Evolutionary conservation across 2,888 invertebrate species (phyloP).

Genomic region (Hydrotaea diabolus): DNA sequence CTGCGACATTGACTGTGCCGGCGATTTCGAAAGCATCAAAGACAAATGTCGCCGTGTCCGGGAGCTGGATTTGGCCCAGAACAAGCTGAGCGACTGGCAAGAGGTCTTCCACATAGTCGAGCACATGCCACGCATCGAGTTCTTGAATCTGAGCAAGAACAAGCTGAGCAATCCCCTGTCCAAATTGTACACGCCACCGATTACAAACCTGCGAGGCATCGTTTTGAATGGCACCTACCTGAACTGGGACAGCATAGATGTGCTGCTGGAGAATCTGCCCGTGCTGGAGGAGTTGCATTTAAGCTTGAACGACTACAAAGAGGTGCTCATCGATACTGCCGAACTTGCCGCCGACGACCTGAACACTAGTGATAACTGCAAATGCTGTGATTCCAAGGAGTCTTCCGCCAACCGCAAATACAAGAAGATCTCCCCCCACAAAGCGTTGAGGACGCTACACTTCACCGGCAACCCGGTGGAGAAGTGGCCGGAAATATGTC

Average conservation of each 20-base stretch:
- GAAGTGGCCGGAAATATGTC: constrained; percentile 91
- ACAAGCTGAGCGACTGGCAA: constrained; percentile 92
- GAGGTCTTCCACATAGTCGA: constrained; percentile 94
- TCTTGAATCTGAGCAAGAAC: constrained; percentile 96
- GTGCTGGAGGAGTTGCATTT: constrained; percentile 94
- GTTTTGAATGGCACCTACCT: constrained; percentile 94
- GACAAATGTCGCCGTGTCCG: constrained; percentile 94
- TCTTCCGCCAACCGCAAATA: constrained; percentile 62
- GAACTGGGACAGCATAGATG: constrained; percentile 91
- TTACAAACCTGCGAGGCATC: constrained; percentile 86
- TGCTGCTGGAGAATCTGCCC: constrained; percentile 88
- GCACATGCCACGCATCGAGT: constrained; percentile 93
- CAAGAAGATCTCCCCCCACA: constrained; percentile 82
- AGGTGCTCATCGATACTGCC: constrained; percentile 85
- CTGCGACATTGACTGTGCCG: constrained; percentile 94
- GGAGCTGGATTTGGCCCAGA: constrained; percentile 96
- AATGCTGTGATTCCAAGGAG: constrained; percentile 63
- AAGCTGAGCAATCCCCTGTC: constrained; percentile 87
- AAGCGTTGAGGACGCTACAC: constrained; percentile 89
- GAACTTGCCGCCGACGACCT: constrained; percentile 30
- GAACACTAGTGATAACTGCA: constrained; percentile 56
- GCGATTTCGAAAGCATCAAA: constrained; percentile 89
- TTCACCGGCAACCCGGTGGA: constrained; percentile 94
- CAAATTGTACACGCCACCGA: constrained; percentile 77
- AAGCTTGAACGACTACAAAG: constrained; percentile 93